Base-by-base conservation (phyloP, 92 coral and sea anemone genomes). In the Umimayanthus chanpuru region DNA sequence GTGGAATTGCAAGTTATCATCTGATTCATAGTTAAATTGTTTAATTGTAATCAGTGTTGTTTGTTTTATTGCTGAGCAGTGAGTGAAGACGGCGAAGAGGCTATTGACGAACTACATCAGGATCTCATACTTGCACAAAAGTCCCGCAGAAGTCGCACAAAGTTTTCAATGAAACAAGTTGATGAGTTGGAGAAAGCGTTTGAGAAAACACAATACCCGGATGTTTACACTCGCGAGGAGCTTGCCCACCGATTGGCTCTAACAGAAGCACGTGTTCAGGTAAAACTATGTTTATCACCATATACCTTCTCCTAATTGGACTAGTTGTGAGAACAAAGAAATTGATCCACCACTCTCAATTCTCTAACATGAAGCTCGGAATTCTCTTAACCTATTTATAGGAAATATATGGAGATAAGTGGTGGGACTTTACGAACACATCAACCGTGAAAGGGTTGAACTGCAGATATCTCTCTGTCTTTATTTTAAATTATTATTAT, bases 231-330 rank as follows among this genome's bases (percentile, higher is more conserved):
- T 7, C 90, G 99, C 82, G 99, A 97, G 71, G 99, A 97, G 80
- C 91, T 97, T n/a, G 99, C 99, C 18, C 99, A 97, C 55, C 90
- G 99, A 47, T 86, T 97, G 68, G 96, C 91, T 65, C 77, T 97
- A 41, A 92, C 98, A 86, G 99, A 97, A 75, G 99, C 99, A 55
- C 85, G 99, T 65, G 98, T 97, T 1, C 99, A 97, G 98, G 99
- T 97, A 88, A 81, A 79, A 72, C 36, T 18, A 53, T 15, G 16
- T 53, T 12, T 3, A 47, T 47, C 50, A 47, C 8, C 10, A 47
- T 47, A 9, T 47, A 47, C 8, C 50, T 7, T 47, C 50, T 47
- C 9, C 10, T 47, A 47, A 47, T 5, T 47, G 0, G 11, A 47
- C 1, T 47, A 11, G 50, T 9, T 47, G 50, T 9, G 11, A 47